Evolutionary conservation across 1,140 invertebrate species (phyloP).

Genomic region (Tetraneura akinire): DNA sequence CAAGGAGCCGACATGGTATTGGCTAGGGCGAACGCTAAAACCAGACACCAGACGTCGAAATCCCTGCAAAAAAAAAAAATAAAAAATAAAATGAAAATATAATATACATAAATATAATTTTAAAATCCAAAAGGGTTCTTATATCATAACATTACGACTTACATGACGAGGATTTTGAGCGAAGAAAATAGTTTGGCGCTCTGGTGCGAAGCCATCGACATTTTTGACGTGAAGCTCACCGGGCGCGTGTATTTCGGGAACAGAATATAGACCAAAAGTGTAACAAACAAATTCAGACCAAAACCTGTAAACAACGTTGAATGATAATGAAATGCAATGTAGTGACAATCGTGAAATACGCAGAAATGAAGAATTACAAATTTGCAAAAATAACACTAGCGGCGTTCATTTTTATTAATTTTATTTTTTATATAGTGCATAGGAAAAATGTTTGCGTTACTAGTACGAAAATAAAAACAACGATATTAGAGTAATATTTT

Average conservation of each 20-base stretch:
- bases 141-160: background rate
- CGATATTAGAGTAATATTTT: too few species aligned
- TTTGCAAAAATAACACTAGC: too few species aligned
- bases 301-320: background rate
- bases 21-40: background rate
- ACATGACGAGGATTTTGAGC: background rate
- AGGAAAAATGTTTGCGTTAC: too few species aligned
- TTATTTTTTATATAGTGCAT: too few species aligned
- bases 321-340: background rate
- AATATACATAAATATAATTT: too few species aligned
- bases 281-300: background rate
- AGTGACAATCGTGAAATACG: too few species aligned
- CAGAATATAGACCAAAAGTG: background rate
- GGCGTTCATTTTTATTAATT: too few species aligned
- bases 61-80: background rate
- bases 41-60: background rate
- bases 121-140: too few species aligned
- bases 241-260: background rate
- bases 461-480: too few species aligned
- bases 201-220: slow-evolving; percentile 7
- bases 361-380: background rate
- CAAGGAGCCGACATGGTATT: slow-evolving; percentile 3
- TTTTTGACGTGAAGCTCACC: background rate
- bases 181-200: background rate
- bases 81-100: background rate